Evolutionary conservation across 2,113 vertebrate species (phyloP).

Genomic region (Xiphophorus hellerii): DNA sequence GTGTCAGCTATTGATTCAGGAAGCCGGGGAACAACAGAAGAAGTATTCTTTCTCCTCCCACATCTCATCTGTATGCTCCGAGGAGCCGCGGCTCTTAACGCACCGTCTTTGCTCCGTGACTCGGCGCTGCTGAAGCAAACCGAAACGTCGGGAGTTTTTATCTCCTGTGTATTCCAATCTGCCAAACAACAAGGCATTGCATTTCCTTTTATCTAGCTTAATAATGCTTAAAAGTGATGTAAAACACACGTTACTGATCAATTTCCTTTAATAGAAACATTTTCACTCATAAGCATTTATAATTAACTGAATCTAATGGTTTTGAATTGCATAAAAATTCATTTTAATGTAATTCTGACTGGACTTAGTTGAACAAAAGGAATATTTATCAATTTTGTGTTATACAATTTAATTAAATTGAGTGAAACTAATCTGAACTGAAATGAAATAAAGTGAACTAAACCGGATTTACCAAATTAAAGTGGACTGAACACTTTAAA

Average conservation of each 20-base stretch:
- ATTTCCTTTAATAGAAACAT: not conserved
- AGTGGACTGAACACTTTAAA: too few species aligned
- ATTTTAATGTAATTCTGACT: too few species aligned
- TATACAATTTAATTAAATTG: too few species aligned
- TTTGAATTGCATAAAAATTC: too few species aligned
- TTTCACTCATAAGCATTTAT: not conserved
- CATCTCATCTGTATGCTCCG: slow-evolving; percentile 65
- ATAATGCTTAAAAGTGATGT: not conserved
- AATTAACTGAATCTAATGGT: not conserved
- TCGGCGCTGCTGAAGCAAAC: slow-evolving; percentile 8
- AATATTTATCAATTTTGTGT: too few species aligned
- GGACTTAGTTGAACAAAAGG: too few species aligned
- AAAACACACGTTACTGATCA: not conserved
- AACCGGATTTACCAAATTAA: too few species aligned
- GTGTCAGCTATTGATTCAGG: slow-evolving; percentile 74
- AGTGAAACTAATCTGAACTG: too few species aligned
- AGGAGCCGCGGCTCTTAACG: slow-evolving; percentile 52
- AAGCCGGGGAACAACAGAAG: slow-evolving; percentile 64
- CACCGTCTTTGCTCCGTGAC: slow-evolving; percentile 62
- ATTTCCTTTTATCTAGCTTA: not conserved
- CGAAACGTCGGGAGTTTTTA: not conserved
- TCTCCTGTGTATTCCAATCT: not conserved
- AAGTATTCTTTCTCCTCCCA: slow-evolving; percentile 55
- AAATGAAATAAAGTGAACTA: too few species aligned
- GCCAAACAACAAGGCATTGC: not conserved